phyloP scores from a whole-genome alignment of 2,888 invertebrate species.

The Drosophila picticornis region DNA sequence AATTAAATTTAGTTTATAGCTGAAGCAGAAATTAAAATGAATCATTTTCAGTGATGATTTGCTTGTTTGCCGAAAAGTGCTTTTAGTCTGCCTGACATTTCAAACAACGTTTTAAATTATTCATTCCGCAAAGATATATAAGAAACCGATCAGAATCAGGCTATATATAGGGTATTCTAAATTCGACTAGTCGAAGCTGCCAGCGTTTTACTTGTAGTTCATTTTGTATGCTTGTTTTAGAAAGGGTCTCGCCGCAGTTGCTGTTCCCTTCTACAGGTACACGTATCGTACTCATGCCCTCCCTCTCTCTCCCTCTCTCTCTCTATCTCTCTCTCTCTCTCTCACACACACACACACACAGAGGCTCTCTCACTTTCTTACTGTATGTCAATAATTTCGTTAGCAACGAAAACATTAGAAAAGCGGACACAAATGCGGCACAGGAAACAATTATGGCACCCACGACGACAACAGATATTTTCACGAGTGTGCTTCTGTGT shows the following conservation, averaged over 20 bases:
- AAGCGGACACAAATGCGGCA: constrained; percentile 39
- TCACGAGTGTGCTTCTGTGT: constrained; percentile 4
- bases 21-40: not conserved
- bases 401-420: constrained; percentile 45
- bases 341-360: not conserved
- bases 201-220: not conserved
- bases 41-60: not conserved
- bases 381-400: constrained; percentile 69
- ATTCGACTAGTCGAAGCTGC: not conserved
- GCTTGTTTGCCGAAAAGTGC: not conserved
- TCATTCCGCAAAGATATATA: no score
- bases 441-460: constrained; percentile 67
- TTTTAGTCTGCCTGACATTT: not conserved
- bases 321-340: not conserved
- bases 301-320: not conserved
- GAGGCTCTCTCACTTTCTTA: not conserved
- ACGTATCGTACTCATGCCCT: not conserved
- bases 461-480: constrained; percentile 36
- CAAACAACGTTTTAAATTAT: no score
- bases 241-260: not conserved
- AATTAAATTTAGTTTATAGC: not conserved
- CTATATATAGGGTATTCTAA: not conserved
- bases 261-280: not conserved
- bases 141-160: no score
- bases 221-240: not conserved